Percentiles rank a stretch among this genome's conserved stretches.
phyloP scores from a whole-genome alignment of 1,140 invertebrate genomes.

The Matsumurasca onukii region DNA sequence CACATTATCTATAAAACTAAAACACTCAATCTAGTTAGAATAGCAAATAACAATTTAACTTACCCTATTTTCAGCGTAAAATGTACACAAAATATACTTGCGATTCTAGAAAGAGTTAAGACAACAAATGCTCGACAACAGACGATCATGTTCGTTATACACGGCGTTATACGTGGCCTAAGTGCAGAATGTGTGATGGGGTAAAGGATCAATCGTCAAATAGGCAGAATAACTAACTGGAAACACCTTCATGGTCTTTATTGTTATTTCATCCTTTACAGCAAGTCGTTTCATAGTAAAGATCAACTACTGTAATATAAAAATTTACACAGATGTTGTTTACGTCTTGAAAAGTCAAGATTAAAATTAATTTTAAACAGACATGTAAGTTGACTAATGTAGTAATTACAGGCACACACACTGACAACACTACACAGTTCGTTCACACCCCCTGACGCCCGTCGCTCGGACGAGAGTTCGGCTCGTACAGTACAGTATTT shows the following conservation, averaged over 20 bases:
- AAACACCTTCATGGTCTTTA: constrained; percentile 30
- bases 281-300: constrained; percentile 27
- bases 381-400: constrained; percentile 3
- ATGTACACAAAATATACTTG: background rate
- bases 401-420: constrained; percentile 28
- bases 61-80: background rate
- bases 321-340: constrained; percentile 28
- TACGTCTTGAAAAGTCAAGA: constrained; percentile 20
- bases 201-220: constrained; percentile 18
- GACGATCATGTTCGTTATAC: background rate
- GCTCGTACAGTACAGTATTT: constrained; percentile 24
- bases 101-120: constrained; percentile 15
- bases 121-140: background rate
- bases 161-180: constrained; percentile 7
- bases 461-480: background rate
- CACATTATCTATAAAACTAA: too few relatives aligned
- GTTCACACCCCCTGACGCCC: background rate
- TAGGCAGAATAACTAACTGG: constrained; percentile 5
- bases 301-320: constrained; percentile 32
- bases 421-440: constrained; percentile 25
- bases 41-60: too few relatives aligned
- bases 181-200: constrained; percentile 34
- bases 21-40: too few relatives aligned
- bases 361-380: constrained; percentile 25
- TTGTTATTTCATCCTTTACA: constrained; percentile 28